Percentiles rank a stretch among this genome's conserved stretches.
Conservation (phyloP, 92 coral and sea anemone species). For the Epizoanthus ramosus region DNA sequence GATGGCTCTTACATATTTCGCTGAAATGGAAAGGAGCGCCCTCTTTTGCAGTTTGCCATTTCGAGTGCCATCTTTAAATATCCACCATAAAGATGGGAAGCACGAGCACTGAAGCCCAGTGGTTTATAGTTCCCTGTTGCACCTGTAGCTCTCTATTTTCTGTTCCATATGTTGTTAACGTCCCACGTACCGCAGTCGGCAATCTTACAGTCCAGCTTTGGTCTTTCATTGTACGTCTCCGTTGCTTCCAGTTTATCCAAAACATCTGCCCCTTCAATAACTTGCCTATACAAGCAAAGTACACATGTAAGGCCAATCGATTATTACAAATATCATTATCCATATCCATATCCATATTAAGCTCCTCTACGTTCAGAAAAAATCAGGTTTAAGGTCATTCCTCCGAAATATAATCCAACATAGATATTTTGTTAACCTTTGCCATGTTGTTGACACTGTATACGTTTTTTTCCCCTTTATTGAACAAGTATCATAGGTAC, state of each 20-base stretch:
- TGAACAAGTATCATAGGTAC: too few species aligned
- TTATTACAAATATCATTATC: too few species aligned
- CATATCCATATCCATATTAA: too few species aligned
- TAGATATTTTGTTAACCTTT: too few species aligned
- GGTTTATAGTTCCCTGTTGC: neutral
- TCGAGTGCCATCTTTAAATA: neutral
- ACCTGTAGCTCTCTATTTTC: constrained; percentile 6
- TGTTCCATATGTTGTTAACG: constrained; percentile 73
- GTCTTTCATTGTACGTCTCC: constrained; percentile 94
- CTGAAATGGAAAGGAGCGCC: too few species aligned
- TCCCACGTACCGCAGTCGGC: constrained; percentile 83
- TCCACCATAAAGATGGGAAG: constrained; percentile 5
- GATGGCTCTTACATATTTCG: too few species aligned
- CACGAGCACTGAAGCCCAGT: neutral
- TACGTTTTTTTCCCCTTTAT: too few species aligned
- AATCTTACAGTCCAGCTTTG: constrained; percentile 80
- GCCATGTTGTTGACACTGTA: too few species aligned
- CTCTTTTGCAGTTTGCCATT: too few species aligned
- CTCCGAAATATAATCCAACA: too few species aligned
- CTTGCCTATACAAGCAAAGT: constrained; percentile 65
- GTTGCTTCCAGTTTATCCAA: constrained; percentile 76
- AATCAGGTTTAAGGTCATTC: too few species aligned
- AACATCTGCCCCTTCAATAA: constrained; percentile 88
- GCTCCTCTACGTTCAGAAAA: too few species aligned
- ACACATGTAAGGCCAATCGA: neutral